phyloP scores from a whole-genome alignment of 2,888 invertebrate genomes.

The Trissolcus japonicus region DNA sequence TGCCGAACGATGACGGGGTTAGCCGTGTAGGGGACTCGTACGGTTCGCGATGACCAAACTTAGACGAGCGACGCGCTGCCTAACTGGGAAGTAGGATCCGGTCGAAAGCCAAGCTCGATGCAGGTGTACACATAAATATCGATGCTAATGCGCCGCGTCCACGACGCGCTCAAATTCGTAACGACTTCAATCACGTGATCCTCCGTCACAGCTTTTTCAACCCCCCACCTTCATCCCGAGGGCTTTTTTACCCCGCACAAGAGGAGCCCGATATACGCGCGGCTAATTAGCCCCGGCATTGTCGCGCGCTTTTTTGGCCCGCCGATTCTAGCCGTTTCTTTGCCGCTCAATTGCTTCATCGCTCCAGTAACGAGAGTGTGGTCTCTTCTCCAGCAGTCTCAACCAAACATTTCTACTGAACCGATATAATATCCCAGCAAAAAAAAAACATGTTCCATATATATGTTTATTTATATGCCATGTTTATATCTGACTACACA shows the following conservation, averaged over 20 bases:
- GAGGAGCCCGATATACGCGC: neutral
- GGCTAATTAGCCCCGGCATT: conserved; percentile 5
- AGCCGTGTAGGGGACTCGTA: conserved; percentile 73
- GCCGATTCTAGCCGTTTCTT: conserved; percentile 7
- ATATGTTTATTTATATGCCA: too few relatives aligned
- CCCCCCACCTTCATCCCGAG: neutral
- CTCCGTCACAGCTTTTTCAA: neutral
- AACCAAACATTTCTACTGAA: too few relatives aligned
- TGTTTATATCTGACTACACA: too few relatives aligned
- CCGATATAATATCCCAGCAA: too few relatives aligned
- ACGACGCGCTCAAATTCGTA: conserved; percentile 45
- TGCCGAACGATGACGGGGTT: conserved; percentile 74
- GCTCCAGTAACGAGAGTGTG: neutral
- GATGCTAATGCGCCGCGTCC: conserved; percentile 72
- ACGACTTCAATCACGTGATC: conserved; percentile 34
- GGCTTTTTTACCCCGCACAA: neutral
- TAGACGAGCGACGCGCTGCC: conserved; percentile 73
- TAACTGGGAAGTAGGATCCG: conserved; percentile 75
- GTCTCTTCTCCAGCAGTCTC: too few relatives aligned
- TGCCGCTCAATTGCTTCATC: conserved; percentile 27
- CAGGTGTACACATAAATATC: conserved; percentile 76
- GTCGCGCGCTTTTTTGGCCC: conserved; percentile 1
- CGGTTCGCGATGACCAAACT: conserved; percentile 72
- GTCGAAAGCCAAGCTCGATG: conserved; percentile 72
- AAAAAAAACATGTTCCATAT: too few relatives aligned